Evolutionary conservation across 2,888 invertebrate species (phyloP), one percentile per base, ranked within the genome.

Genomic region (Hyalella azteca): DNA sequence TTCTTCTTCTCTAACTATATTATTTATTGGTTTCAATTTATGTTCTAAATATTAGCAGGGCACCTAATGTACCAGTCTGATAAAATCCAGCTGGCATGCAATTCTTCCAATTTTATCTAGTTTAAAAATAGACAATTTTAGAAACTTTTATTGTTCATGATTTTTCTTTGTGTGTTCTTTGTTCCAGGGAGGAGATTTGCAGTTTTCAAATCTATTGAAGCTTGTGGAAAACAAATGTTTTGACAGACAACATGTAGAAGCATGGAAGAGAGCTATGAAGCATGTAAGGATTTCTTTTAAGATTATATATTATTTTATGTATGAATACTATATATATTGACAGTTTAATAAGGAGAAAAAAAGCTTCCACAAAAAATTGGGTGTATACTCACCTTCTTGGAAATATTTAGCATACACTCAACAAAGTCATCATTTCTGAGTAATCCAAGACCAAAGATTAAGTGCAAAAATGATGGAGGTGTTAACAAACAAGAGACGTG

Each of bases 161-260:
- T n/a, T n/a, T n/a, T 26, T 26, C 19, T 26, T 9, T 0, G 1
- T 5, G 26, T 15, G 26, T 26, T n/a, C 4, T 73, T 73, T 40
- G 49, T 50, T 77, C 2, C 45, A 82, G 82, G 82, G 82, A 19
- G 82, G 82, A 22, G 82, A 82, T 54, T 49, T 80, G 76, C 59
- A 66, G 32, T 60, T 82, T 26, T 80, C 80, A 5, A 78, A 82
- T n/a, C 40, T 82, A 15, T 59, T 80, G 32, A 60, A 77, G 29
- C 78, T 82, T 19, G 60, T 82, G 32, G 82, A 82, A 50, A 29
- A 29, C 32, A 66, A 32, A 7, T 66, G 66, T 29, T 19, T 66
- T 19, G 36, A 29, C 39, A 66, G 36, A 36, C 66, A 66, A 36
- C 66, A 66, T 66, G 36, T 66, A 13, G n/a, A n/a, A 19, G 66